Conservation (phyloP, 1,140 invertebrate species). For the Periplaneta americana region DNA sequence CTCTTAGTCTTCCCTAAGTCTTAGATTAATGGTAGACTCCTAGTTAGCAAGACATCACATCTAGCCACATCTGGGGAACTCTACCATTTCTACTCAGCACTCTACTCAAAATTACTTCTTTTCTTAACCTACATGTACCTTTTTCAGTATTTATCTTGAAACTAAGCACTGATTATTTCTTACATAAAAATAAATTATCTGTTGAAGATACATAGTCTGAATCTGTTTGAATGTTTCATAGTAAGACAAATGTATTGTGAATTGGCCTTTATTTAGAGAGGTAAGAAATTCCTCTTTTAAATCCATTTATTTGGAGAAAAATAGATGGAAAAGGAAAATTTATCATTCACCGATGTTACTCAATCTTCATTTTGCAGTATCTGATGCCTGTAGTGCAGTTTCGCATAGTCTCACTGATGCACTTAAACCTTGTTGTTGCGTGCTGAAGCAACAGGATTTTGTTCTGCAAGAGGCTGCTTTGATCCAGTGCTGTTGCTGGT, state of each 20-base stretch:
- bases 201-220: too few relatives aligned
- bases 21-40: too few relatives aligned
- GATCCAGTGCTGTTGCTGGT: background rate
- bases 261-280: background rate
- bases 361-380: background rate
- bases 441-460: background rate
- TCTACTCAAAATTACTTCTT: too few relatives aligned
- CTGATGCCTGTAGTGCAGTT: too few relatives aligned
- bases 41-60: too few relatives aligned
- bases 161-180: too few relatives aligned
- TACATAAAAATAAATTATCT: too few relatives aligned
- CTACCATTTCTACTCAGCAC: too few relatives aligned
- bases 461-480: conserved; percentile 5
- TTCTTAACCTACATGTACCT: too few relatives aligned
- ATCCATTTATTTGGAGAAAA: background rate
- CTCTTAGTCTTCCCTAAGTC: too few relatives aligned
- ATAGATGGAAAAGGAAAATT: background rate
- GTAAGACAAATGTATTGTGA: background rate
- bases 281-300: background rate
- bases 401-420: background rate
- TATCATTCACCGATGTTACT: background rate
- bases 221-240: background rate
- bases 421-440: background rate
- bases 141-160: too few relatives aligned
- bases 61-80: too few relatives aligned